Evolutionary conservation across 1,140 invertebrate species (phyloP).

Genomic region (Anastrepha obliqua): DNA sequence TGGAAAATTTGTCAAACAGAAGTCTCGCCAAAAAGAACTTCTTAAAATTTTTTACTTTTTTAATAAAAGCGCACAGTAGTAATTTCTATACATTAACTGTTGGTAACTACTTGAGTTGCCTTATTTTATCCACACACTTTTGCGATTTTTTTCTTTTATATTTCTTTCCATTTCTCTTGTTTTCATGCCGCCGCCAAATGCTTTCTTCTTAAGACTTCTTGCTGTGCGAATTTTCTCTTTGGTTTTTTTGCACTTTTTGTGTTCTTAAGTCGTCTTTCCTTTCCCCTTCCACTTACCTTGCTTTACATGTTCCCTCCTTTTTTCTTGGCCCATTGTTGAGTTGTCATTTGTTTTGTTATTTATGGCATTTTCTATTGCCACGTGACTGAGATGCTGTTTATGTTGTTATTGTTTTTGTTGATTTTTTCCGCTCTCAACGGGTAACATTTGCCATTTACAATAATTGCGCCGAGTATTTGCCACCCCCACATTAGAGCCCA

Average conservation of each 20-base stretch:
- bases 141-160: background rate
- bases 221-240: background rate
- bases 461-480: conserved; percentile 28
- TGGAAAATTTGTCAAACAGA: conserved; percentile 3
- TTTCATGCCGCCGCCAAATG: background rate
- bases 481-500: background rate
- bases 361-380: conserved; percentile 31
- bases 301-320: background rate
- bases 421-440: background rate
- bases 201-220: background rate
- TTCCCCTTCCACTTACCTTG: background rate
- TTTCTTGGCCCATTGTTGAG: background rate
- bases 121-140: background rate
- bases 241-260: background rate
- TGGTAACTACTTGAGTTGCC: background rate
- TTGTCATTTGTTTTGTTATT: conserved; percentile 37
- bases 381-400: conserved; percentile 18
- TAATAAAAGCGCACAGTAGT: background rate
- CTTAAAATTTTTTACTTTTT: background rate
- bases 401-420: conserved; percentile 6
- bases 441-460: conserved; percentile 44
- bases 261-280: background rate
- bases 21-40: background rate
- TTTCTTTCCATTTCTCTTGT: conserved; percentile 35
- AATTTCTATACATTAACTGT: background rate